Evolutionary conservation across 2,888 invertebrate genomes (phyloP), one percentile per base, ranked within the genome.

Genomic region (Shargacucullia verbasci): DNA sequence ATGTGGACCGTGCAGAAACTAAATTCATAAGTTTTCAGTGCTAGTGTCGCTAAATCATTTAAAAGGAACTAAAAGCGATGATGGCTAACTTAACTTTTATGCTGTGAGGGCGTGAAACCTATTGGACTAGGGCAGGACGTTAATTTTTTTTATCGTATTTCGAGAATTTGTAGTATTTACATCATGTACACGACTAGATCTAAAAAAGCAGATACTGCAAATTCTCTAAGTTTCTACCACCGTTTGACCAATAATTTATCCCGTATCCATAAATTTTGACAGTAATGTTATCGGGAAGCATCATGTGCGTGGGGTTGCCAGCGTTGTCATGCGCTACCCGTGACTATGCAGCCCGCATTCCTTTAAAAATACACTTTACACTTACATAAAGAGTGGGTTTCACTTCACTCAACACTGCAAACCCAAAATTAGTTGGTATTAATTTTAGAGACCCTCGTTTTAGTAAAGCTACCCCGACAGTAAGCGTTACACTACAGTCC

Each of bases 371-470:
- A 83, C 80, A 86, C 86, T 89, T 80, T 87, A 87, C 85, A 93
- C 94, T 94, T 94, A 94, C 94, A 84, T 89, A 84, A 78, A 79
- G 83, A 89, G 87, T 87, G 89, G 84, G 79, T 86, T 85, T 91
- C 90, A 91, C 90, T 89, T 91, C 90, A 89, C 89, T 94, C 92
- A 92, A 90, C 91, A 89, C 94, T 94, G 94, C 83, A 89, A 92
- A 92, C 90, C 92, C 91, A 93, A 93, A 93, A 93, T 91, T 91
- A 90, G 88, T 90, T 78, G 84, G 86, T 81, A 90, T 91, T 92
- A 91, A 84, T 81, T 80, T 82, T 67, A 79, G 56, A 78, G 61
- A 83, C 86, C 85, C 78, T 70, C 65, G 78, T 81, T 78, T 88
- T 83, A 85, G 82, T 81, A 74, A 84, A 86, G 87, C 84, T 85